A percentile compares a stretch with the other conserved stretches of the same genome.
Evolutionary conservation across 1,140 invertebrate genomes (phyloP).

Genomic region (Leptinotarsa defecta): DNA sequence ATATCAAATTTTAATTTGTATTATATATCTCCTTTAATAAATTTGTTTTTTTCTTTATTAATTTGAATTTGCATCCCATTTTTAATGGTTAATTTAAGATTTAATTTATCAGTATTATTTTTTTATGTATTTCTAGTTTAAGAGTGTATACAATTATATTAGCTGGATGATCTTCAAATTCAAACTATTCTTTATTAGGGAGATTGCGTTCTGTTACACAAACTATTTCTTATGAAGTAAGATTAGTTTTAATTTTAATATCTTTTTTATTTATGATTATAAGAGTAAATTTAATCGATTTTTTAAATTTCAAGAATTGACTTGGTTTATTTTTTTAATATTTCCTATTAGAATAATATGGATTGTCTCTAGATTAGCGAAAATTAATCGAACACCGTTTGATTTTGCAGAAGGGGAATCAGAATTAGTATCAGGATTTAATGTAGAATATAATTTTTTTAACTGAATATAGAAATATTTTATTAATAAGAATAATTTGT

Average conservation of each 20-base stretch:
- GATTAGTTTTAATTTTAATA: conserved; percentile 63
- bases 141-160: conserved; percentile 64
- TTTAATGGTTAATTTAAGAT: conserved; percentile 51
- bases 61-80: conserved; percentile 60
- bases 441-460: conserved; percentile 79
- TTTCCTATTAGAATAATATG: conserved; percentile 62
- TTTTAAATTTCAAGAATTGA: conserved; percentile 54
- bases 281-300: conserved; percentile 51
- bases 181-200: conserved; percentile 69
- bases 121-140: conserved; percentile 61
- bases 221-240: conserved; percentile 72
- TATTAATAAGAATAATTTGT: conserved; percentile 68
- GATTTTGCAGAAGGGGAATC: conserved; percentile 78
- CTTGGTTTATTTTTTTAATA: conserved; percentile 61
- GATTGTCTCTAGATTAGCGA: conserved; percentile 65
- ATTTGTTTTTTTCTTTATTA: conserved; percentile 61
- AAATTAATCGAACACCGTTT: conserved; percentile 76
- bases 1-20: conserved; percentile 61
- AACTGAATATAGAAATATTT: conserved; percentile 70
- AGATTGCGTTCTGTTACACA: conserved; percentile 66
- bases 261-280: conserved; percentile 57
- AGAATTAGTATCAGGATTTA: conserved; percentile 78
- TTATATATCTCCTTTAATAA: conserved; percentile 64
- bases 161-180: conserved; percentile 69
- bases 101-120: conserved; percentile 61